Evolutionary conservation across 2,888 invertebrate genomes (phyloP).

Genomic region (Archaeoteleia sp.): DNA sequence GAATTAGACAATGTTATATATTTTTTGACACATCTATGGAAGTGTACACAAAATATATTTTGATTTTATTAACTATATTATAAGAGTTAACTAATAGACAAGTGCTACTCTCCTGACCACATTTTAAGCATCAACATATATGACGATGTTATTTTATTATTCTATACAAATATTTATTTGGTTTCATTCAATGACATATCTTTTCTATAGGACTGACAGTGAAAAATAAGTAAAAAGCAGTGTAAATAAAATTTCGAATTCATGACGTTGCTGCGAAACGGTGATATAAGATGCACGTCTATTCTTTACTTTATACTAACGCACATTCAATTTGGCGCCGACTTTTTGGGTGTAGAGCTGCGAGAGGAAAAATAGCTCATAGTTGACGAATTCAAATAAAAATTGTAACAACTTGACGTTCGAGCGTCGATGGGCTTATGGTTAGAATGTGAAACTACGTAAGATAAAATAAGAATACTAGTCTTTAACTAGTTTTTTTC

Average conservation of each 20-base stretch:
- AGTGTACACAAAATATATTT: no score
- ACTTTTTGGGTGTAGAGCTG: constrained; percentile 29
- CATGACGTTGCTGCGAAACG: constrained; percentile 32
- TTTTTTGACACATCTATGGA: no score
- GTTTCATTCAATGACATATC: no score
- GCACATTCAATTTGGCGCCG: constrained; percentile 40
- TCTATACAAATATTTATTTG: no score
- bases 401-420: constrained; percentile 16
- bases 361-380: constrained; percentile 33
- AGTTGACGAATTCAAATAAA: constrained; percentile 13
- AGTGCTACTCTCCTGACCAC: no score
- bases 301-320: constrained; percentile 39
- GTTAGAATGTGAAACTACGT: constrained; percentile 23
- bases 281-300: constrained; percentile 45
- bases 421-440: constrained; percentile 33
- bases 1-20: no score
- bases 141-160: no score
- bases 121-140: no score
- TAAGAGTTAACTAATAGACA: no score
- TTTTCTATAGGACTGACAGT: background rate
- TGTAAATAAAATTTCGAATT: constrained; percentile 28
- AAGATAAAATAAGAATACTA: constrained; percentile 30
- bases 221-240: constrained; percentile 15
- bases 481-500: constrained; percentile 38
- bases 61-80: no score